A percentile compares a stretch with the other conserved stretches of the same genome.
Evolutionary conservation across 2,888 invertebrate genomes (phyloP).

Genomic region (Drosophila heteroneura): DNA sequence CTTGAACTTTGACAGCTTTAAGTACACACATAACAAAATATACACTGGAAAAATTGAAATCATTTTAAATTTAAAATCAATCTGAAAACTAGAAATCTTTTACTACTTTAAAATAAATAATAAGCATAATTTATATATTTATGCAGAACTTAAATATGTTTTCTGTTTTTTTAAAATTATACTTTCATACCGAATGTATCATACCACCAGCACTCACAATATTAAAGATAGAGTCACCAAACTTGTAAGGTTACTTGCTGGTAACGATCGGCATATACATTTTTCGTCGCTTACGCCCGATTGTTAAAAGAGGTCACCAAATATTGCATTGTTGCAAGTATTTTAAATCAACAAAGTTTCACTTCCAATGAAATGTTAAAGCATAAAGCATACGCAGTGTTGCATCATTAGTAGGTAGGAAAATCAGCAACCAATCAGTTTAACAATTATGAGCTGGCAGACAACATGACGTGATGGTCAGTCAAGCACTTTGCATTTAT

Average conservation of each 20-base stretch:
- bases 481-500: conserved; percentile 49
- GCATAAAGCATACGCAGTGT: conserved; percentile 31
- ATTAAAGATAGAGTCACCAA: background rate
- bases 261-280: no score
- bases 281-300: no score
- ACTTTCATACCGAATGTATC: no score
- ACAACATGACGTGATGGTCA: background rate
- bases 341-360: background rate
- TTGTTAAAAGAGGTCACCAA: background rate
- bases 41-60: background rate
- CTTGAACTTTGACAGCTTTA: conserved; percentile 8
- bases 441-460: conserved; percentile 36
- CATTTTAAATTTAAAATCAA: background rate
- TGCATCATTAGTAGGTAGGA: conserved; percentile 6
- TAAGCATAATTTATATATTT: background rate
- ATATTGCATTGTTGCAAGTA: background rate
- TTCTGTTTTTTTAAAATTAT: background rate
- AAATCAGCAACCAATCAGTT: conserved; percentile 37
- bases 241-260: no score
- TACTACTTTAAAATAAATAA: background rate
- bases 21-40: background rate
- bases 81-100: background rate
- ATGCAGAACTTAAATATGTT: background rate
- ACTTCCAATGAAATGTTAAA: background rate
- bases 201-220: background rate